These are phyloP conservation scores for Bibio marci DNA, from an alignment of 2,888 invertebrate genomes.

Conservation along the genomic window DNA sequence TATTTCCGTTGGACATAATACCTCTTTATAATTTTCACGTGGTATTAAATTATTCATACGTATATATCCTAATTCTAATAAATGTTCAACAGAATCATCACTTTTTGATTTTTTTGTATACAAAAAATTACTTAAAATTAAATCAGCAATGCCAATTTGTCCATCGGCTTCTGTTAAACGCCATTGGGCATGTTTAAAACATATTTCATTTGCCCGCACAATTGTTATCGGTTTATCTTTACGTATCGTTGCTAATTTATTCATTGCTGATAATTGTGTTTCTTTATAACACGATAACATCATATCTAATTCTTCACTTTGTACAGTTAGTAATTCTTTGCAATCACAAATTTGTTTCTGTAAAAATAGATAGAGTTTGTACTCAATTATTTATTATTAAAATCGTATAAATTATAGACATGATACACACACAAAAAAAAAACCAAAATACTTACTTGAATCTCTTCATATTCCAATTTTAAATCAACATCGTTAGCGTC, in stretches of 20 bases:
- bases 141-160: conserved; percentile 91
- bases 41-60: conserved; percentile 89
- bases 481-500: conserved; percentile 43
- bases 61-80: conserved; percentile 88
- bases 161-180: conserved; percentile 94
- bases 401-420: not conserved
- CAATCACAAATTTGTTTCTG: conserved; percentile 58
- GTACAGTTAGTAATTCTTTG: conserved; percentile 70
- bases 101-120: conserved; percentile 93
- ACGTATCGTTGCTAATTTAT: conserved; percentile 42
- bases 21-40: conserved; percentile 85
- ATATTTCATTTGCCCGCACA: conserved; percentile 82
- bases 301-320: conserved; percentile 88
- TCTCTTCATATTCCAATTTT: conserved; percentile 51
- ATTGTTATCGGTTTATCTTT: conserved; percentile 57
- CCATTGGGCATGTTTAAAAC: conserved; percentile 98
- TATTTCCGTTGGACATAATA: conserved; percentile 59
- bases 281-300: conserved; percentile 89
- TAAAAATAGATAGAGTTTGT: not conserved
- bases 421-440: not conserved
- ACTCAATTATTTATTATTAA: not conserved
- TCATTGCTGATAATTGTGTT: conserved; percentile 42
- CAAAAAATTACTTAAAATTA: conserved; percentile 88
- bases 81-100: conserved; percentile 94
- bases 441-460: conserved; percentile 34